A percentile compares a stretch with the other conserved stretches of the same genome.
Evolutionary conservation across 2,797 vertebrate genomes (phyloP).

Genomic region (Lithobates pipiens): DNA sequence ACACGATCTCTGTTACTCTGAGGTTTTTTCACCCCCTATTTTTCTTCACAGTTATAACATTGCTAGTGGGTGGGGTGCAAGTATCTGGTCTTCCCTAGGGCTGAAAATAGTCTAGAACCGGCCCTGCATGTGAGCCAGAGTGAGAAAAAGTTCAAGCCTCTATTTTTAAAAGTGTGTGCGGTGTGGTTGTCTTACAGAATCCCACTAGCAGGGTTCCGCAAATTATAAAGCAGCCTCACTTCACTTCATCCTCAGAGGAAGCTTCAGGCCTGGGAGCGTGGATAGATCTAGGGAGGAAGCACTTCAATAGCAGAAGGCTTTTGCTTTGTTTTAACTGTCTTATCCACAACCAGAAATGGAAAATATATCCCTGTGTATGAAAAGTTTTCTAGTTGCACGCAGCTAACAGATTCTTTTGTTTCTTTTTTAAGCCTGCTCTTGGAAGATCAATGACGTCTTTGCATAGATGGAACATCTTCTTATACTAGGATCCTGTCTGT

Average conservation of each 20-base stretch:
- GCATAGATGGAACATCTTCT: not conserved
- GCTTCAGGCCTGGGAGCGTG: not conserved
- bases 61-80: too few relatives aligned
- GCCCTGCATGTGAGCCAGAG: not conserved
- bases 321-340: not conserved
- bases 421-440: not conserved
- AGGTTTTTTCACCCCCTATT: too few relatives aligned
- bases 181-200: not conserved
- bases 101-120: too few relatives aligned
- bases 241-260: not conserved
- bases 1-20: too few relatives aligned
- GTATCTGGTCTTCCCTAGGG: too few relatives aligned
- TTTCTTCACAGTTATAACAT: too few relatives aligned
- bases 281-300: not conserved
- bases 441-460: not conserved
- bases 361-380: not conserved
- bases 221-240: not conserved
- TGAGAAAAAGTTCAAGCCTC: slow-evolving; percentile 1
- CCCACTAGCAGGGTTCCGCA: not conserved
- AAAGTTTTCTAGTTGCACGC: not conserved
- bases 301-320: not conserved
- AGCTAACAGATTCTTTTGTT: not conserved
- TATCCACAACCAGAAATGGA: not conserved
- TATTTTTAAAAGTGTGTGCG: not conserved
- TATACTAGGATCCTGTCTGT: not conserved